A percentile compares a stretch with the other conserved stretches of the same genome.
These are phyloP conservation scores for Podarcis siculus DNA, from an alignment of 2,797 vertebrate species.

Conservation along the genomic window DNA sequence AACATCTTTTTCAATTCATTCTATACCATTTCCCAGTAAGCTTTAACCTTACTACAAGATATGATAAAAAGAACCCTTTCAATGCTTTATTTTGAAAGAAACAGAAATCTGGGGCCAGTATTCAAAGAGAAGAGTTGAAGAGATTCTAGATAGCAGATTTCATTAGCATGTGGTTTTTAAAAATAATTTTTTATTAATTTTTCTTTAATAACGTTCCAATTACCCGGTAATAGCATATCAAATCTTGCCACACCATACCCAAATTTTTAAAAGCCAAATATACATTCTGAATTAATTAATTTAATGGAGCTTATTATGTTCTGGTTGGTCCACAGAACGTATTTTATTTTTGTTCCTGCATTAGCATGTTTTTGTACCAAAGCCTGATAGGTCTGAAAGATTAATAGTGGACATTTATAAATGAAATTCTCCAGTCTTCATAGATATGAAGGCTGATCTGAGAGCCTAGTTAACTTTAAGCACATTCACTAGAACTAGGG, in stretches of 20 bases:
- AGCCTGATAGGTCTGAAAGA: not conserved
- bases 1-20: too few species aligned
- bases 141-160: fast-evolving
- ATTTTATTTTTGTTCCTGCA: not conserved
- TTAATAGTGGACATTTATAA: not conserved
- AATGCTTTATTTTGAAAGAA: not conserved
- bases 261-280: too few species aligned
- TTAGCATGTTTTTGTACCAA: not conserved
- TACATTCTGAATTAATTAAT: too few species aligned
- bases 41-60: too few species aligned
- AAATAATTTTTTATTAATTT: too few species aligned
- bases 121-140: not conserved
- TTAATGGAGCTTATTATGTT: not conserved
- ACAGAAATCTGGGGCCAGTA: not conserved
- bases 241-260: too few species aligned
- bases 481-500: not conserved
- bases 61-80: not conserved
- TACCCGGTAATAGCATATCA: too few species aligned
- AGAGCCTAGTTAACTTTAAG: not conserved
- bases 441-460: not conserved
- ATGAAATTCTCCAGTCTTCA: not conserved
- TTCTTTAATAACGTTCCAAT: too few species aligned
- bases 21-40: too few species aligned
- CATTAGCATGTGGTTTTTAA: not conserved
- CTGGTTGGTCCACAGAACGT: too few species aligned